These are phyloP conservation scores for Dinothrombium tinctorium DNA, from an alignment of 1,140 invertebrate species.

Conservation along the genomic window DNA sequence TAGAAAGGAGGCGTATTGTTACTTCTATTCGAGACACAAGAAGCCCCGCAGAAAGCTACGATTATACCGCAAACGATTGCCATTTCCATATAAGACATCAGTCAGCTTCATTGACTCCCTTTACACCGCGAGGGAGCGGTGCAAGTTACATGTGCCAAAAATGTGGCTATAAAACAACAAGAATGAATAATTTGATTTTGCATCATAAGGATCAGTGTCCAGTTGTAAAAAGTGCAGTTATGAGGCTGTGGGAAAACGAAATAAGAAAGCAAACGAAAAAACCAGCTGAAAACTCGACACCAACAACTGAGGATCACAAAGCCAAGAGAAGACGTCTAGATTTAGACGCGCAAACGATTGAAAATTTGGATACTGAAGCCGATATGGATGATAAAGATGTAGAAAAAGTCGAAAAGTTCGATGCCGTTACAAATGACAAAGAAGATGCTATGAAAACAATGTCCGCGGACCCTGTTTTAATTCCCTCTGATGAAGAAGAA, in stretches of 20 bases:
- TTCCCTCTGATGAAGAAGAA: no score
- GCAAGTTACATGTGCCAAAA: constrained; percentile 8
- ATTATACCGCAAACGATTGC: constrained; percentile 1
- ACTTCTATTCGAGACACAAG: neutral
- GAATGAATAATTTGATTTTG: constrained; percentile 5
- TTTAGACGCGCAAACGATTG: neutral
- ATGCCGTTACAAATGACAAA: neutral
- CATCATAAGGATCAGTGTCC: constrained; percentile 8
- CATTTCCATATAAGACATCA: constrained; percentile 6
- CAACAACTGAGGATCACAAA: neutral
- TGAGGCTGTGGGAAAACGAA: constrained; percentile 1
- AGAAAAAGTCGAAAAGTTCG: neutral
- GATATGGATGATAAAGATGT: neutral
- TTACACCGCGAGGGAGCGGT: neutral
- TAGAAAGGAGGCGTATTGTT: neutral
- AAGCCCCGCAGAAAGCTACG: constrained; percentile 1
- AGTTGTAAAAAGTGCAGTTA: neutral
- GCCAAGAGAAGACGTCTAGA: neutral
- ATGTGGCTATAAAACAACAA: constrained; percentile 5
- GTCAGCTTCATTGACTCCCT: neutral
- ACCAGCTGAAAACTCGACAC: neutral
- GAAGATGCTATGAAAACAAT: no score
- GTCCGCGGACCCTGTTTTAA: no score
- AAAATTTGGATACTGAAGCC: neutral
- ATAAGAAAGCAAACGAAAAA: neutral